Evolutionary conservation across 2,888 invertebrate species (phyloP).

Genomic region (Eristalinus sepulchralis): DNA sequence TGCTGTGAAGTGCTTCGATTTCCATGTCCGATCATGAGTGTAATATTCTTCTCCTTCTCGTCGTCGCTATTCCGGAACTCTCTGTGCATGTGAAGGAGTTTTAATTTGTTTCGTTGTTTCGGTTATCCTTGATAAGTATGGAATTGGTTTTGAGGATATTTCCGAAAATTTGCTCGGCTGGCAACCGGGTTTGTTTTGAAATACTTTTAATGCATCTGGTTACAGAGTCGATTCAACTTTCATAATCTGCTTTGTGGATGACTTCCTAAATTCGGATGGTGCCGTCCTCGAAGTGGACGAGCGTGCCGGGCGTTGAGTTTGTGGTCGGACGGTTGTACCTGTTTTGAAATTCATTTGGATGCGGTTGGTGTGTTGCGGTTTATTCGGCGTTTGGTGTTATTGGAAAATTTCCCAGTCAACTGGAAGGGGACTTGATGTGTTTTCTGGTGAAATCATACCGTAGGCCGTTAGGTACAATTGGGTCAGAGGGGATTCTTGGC

Average conservation of each 20-base stretch:
- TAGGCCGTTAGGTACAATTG: neutral
- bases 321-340: neutral
- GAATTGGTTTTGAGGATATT: constrained; percentile 44
- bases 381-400: neutral
- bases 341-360: neutral
- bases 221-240: constrained; percentile 16
- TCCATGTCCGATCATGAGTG: constrained; percentile 21
- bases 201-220: neutral
- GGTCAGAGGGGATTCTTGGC: neutral
- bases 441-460: neutral
- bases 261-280: neutral
- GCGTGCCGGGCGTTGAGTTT: neutral
- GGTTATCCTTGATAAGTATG: constrained; percentile 40
- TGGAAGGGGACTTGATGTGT: neutral
- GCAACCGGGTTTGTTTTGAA: constrained; percentile 4
- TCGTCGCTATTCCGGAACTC: constrained; percentile 24
- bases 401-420: neutral
- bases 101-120: constrained; percentile 67
- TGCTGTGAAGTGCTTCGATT: constrained; percentile 23
- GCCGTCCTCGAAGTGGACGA: neutral
- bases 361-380: neutral
- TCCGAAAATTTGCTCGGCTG: neutral
- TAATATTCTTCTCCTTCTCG: neutral
- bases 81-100: constrained; percentile 25
- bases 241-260: neutral